Evolutionary conservation across 2,113 vertebrate species (phyloP).

Genomic region (Hoplias malabaricus): DNA sequence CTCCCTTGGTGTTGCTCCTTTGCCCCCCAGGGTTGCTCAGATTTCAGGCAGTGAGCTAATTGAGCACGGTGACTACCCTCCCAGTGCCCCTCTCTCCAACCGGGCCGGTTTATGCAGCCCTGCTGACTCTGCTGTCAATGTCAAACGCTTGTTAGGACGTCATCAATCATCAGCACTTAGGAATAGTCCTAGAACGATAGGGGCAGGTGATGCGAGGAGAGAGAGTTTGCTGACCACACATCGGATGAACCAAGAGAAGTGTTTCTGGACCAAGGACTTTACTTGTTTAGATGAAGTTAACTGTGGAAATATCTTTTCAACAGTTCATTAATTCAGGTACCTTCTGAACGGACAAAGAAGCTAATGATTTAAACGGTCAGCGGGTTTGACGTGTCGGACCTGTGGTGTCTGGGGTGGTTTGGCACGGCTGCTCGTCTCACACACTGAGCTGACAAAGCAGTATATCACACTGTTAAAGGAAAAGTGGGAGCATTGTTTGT

Average conservation of each 20-base stretch:
- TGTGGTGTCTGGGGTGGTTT: constrained; percentile 10
- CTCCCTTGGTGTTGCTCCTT: constrained; percentile 5
- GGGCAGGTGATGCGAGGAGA: constrained; percentile 66
- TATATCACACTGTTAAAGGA: constrained; percentile 42
- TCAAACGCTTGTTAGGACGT: constrained; percentile 79
- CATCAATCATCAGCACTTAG: constrained; percentile 77
- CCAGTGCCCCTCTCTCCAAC: constrained; percentile 57
- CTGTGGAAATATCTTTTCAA: not conserved
- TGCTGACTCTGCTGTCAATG: constrained; percentile 79
- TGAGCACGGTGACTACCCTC: constrained; percentile 69
- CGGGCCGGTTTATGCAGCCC: constrained; percentile 73
- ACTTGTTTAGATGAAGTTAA: not conserved
- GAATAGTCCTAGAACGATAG: constrained; percentile 73
- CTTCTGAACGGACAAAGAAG: not conserved
- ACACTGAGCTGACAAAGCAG: constrained; percentile 43
- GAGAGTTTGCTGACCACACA: not conserved
- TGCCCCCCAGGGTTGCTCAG: constrained; percentile 60
- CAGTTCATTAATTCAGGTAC: not conserved
- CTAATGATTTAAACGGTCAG: not conserved
- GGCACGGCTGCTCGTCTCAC: constrained; percentile 1
- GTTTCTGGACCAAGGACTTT: not conserved
- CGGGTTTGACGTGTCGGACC: not conserved
- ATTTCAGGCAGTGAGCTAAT: constrained; percentile 70
- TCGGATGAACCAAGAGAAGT: not conserved
- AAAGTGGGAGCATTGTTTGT: constrained; percentile 55